phyloP scores from a whole-genome alignment of 2,888 invertebrate genomes.

The Spodoptera exigua region DNA sequence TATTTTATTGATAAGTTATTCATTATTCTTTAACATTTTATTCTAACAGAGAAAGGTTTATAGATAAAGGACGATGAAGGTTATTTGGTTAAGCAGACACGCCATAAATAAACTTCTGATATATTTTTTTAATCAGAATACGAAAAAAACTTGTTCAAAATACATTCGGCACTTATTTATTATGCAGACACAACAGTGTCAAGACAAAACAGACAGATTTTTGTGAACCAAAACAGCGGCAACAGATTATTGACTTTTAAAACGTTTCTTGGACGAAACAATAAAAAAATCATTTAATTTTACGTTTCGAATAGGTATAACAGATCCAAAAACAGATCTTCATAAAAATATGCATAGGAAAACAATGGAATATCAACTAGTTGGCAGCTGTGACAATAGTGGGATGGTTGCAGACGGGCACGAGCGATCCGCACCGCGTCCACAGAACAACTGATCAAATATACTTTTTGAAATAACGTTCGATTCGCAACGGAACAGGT shows the following conservation, averaged over 20 bases:
- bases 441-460: slow-evolving; percentile 50
- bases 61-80: no score
- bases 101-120: no score
- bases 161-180: no score
- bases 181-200: no score
- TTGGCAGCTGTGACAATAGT: slow-evolving; percentile 48
- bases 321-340: slow-evolving; percentile 33
- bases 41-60: no score
- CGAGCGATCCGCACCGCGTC: slow-evolving; percentile 31
- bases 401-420: slow-evolving; percentile 15
- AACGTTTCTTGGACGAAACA: background rate
- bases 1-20: no score
- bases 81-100: no score
- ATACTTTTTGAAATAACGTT: slow-evolving; percentile 54
- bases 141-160: no score
- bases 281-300: background rate
- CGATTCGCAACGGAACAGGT: slow-evolving; percentile 53
- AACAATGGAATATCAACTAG: slow-evolving; percentile 34
- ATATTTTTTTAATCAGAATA: no score
- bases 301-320: slow-evolving; percentile 27
- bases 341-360: slow-evolving; percentile 11
- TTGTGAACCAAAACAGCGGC: no score
- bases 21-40: no score
- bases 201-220: no score
- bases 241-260: background rate